A percentile compares a stretch with the other conserved stretches of the same genome.
phyloP scores from a whole-genome alignment of 2,888 invertebrate genomes.

The Pandemis heparana region DNA sequence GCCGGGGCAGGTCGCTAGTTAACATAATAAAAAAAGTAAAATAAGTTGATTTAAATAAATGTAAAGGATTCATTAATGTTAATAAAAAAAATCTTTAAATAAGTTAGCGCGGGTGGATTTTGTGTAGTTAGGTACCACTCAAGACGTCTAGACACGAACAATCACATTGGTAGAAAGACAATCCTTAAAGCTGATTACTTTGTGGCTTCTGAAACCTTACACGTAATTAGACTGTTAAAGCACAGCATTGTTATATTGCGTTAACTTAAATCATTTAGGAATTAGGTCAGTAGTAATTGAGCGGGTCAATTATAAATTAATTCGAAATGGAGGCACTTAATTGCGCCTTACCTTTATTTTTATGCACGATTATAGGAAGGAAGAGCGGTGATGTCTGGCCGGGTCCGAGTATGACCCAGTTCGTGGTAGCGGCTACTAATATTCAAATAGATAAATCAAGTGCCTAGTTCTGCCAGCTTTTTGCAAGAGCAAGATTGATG shows the following conservation, averaged over 20 bases:
- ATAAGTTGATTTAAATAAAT: no score
- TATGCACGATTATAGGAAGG: conserved; percentile 16
- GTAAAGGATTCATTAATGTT: no score
- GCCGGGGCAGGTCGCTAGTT: no score
- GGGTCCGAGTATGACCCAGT: conserved; percentile 59
- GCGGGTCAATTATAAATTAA: conserved; percentile 8
- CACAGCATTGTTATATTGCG: neutral
- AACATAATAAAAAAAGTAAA: no score
- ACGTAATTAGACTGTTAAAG: conserved; percentile 4
- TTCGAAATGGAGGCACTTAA: conserved; percentile 11
- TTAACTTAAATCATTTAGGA: conserved; percentile 13
- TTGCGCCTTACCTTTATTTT: conserved; percentile 25
- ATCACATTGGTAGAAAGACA: conserved; percentile 8
- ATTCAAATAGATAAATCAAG: conserved; percentile 81
- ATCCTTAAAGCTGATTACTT: conserved; percentile 28
- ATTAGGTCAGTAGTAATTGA: conserved; percentile 8
- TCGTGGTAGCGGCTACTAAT: conserved; percentile 65
- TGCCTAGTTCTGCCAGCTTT: conserved; percentile 67
- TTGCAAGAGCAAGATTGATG: conserved; percentile 76
- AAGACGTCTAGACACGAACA: conserved; percentile 4
- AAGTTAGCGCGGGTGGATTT: neutral
- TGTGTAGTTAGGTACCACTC: neutral
- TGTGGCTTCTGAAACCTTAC: conserved; percentile 35
- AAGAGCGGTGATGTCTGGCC: conserved; percentile 39
- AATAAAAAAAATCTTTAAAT: no score